phyloP scores from a whole-genome alignment of 2,888 invertebrate species.

The Tiliacea citrago region DNA sequence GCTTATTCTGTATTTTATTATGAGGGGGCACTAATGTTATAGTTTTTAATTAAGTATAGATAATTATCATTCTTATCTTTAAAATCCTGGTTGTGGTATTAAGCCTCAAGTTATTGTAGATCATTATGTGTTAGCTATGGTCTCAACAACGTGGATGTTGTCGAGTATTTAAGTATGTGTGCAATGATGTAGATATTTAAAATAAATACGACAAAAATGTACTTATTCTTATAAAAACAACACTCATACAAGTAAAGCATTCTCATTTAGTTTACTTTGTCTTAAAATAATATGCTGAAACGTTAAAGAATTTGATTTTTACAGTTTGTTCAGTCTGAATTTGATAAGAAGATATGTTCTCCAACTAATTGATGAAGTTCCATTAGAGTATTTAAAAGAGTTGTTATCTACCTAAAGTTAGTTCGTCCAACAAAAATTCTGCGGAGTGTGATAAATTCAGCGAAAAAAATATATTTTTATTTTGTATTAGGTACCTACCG shows the following conservation, averaged over 20 bases:
- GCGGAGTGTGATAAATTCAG: not conserved
- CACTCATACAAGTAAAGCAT: conserved; percentile 28
- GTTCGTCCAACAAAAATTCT: not conserved
- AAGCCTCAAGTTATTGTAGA: conserved; percentile 51
- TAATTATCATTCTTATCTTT: not conserved
- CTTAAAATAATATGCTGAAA: not conserved
- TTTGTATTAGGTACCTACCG: no score
- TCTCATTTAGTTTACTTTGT: conserved; percentile 29
- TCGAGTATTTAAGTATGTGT: conserved; percentile 61
- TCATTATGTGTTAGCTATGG: conserved; percentile 32
- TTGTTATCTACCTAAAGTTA: no score
- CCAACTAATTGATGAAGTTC: not conserved
- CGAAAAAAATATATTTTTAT: not conserved
- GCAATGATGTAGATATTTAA: conserved; percentile 73
- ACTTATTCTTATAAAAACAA: conserved; percentile 48
- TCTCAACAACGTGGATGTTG: conserved; percentile 16
- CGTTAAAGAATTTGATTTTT: not conserved
- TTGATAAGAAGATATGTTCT: no score
- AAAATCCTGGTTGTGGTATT: conserved; percentile 14
- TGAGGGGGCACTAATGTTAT: no score
- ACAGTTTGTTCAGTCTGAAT: not conserved
- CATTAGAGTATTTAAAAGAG: not conserved
- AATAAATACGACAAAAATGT: conserved; percentile 41
- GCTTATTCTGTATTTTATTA: not conserved
- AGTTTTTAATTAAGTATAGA: not conserved